Evolutionary conservation across 2,797 vertebrate species (phyloP), one percentile per base, ranked within the genome.

Genomic region (Pampus argenteus): DNA sequence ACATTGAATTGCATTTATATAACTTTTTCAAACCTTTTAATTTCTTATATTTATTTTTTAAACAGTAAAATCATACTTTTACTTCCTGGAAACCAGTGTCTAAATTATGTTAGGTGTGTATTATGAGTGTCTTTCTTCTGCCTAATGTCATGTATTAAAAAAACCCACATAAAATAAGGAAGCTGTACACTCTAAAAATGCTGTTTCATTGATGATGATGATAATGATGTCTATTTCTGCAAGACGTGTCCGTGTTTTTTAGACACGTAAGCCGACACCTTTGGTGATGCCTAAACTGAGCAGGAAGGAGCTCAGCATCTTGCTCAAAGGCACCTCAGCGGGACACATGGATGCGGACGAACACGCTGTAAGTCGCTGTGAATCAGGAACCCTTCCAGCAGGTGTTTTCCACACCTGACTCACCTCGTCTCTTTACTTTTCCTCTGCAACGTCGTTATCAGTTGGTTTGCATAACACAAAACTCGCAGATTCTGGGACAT

Each of bases 361-460:
- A 34, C 18, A 55, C 15, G 0, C 13, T 44, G 42, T 63, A 28
- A 69, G 71, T 78, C 42, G 36, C 25, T 82, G 83, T 44, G 83
- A 89, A 86, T 34, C 38, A 51, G 63, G 34, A 65, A 9, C 23
- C 8, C 0, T 15, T 15, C 2, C 58, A 28, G 54, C 83, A 88
- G 80, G 40, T 84, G 73, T 78, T 83, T 72, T 55, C 51, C 72
- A 79, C 66, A 29, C 51, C 58, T 45, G 62, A 31, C 23, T 50
- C n/a, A 22, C 18, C 55, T 38, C 2, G 17, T 77, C 56, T 83
- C 74, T 84, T 74, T 82, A 64, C 52, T 83, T 79, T 78, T 75
- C 71, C 63, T 64, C 20, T 62, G 42, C 29, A 17, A 4, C 2
- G n/a, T 62, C 38, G 67, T 87, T 86, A 88, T 90, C 89, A 72